Percentiles rank a stretch among this genome's conserved stretches.
These are phyloP conservation scores for Drosophila pectinifera DNA, from an alignment of 1,140 invertebrate genomes.

Conservation along the genomic window DNA sequence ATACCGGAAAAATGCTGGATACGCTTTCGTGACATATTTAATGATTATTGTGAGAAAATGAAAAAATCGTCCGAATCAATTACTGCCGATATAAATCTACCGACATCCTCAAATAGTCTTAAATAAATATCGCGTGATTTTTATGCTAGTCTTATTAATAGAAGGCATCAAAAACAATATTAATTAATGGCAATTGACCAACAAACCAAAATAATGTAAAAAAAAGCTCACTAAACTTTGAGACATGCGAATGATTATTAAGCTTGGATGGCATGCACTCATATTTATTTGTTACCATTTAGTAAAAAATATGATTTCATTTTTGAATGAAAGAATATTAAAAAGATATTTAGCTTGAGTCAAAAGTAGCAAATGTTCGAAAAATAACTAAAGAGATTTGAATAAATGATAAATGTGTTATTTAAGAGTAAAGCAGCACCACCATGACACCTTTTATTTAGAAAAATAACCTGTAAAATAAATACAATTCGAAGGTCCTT, in stretches of 20 bases:
- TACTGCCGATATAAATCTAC: conserved; percentile 84
- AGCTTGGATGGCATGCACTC: conserved; percentile 12
- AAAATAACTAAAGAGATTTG: not conserved
- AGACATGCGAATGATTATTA: conserved; percentile 20
- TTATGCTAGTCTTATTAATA: conserved; percentile 27
- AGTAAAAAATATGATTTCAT: conserved; percentile 1
- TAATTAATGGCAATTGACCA: conserved; percentile 22
- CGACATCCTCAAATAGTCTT: conserved; percentile 78
- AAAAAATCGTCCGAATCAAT: conserved; percentile 84
- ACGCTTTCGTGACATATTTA: conserved; percentile 97
- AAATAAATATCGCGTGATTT: conserved; percentile 66
- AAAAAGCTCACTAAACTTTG: conserved; percentile 24
- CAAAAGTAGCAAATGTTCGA: conserved; percentile 1
- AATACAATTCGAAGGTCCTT: not conserved
- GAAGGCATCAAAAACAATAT: conserved; percentile 19
- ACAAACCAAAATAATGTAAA: conserved; percentile 4
- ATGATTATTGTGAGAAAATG: conserved; percentile 98
- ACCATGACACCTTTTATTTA: not conserved
- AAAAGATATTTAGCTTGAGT: conserved; percentile 7
- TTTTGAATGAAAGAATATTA: not conserved
- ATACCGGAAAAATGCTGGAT: conserved; percentile 99
- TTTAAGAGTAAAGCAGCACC: no score
- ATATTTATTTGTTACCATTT: conserved; percentile 31
- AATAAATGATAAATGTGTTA: conserved; percentile 11
- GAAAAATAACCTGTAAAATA: not conserved